Percentiles rank a stretch among this genome's conserved stretches.
Conservation (phyloP, 2,888 invertebrate genomes). For the Ennomos fuscantarius region DNA sequence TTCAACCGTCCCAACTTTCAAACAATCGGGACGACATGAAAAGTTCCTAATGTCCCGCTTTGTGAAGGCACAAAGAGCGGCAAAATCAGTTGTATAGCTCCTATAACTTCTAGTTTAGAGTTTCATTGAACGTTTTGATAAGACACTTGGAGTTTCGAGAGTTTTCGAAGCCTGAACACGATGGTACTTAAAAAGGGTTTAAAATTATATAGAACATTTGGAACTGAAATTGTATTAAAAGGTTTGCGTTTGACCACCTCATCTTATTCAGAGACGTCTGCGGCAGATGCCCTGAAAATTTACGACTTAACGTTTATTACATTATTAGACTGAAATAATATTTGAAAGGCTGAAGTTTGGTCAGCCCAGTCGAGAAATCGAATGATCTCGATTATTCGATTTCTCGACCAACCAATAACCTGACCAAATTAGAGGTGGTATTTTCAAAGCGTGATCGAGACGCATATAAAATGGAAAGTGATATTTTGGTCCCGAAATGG, state of each 20-base stretch:
- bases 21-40: conserved; percentile 51
- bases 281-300: no score
- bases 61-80: conserved; percentile 54
- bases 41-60: conserved; percentile 68
- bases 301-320: no score
- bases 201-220: conserved; percentile 9
- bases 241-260: background rate
- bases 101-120: conserved; percentile 46
- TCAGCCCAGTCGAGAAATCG: no score
- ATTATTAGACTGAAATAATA: no score
- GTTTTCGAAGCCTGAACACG: conserved; percentile 20
- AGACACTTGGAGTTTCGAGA: conserved; percentile 32
- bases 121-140: conserved; percentile 57
- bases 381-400: no score
- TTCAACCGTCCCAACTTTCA: conserved; percentile 30
- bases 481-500: no score
- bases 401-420: no score
- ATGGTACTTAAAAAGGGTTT: conserved; percentile 17
- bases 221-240: background rate
- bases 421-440: no score
- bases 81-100: conserved; percentile 54
- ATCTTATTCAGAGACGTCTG: background rate
- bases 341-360: no score
- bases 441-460: no score
- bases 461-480: no score